Evolutionary conservation across 2,113 vertebrate species (phyloP).

Genomic region (Isichthys henryi): DNA sequence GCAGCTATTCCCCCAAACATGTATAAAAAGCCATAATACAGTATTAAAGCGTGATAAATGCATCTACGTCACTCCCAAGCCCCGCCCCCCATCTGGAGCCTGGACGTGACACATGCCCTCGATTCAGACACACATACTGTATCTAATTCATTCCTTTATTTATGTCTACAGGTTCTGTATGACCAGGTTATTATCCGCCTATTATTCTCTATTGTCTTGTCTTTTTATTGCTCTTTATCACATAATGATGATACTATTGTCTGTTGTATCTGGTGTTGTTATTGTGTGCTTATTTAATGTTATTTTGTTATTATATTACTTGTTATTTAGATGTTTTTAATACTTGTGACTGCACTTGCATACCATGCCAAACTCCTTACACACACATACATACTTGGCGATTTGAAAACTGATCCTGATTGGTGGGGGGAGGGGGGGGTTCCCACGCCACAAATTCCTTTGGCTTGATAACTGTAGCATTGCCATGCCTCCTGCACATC

Average conservation of each 20-base stretch:
- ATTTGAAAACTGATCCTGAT: not conserved
- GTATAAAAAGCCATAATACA: not conserved
- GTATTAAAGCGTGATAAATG: not conserved
- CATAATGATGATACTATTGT: slow-evolving; percentile 37
- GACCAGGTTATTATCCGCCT: not conserved
- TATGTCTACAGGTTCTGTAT: not conserved
- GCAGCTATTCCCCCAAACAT: not conserved
- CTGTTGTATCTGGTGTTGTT: not conserved
- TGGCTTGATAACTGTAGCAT: not conserved
- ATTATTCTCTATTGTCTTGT: slow-evolving; percentile 21
- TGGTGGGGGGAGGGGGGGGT: not conserved
- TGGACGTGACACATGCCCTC: not conserved
- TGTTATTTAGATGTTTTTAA: not conserved
- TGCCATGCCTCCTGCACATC: not conserved
- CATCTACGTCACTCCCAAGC: not conserved
- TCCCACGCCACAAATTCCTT: not conserved
- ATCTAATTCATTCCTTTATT: too few relatives aligned
- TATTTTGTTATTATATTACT: not conserved
- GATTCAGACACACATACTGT: too few relatives aligned
- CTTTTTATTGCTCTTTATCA: slow-evolving; percentile 29
- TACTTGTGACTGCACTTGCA: not conserved
- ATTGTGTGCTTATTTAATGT: not conserved
- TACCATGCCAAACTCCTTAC: not conserved
- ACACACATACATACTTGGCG: not conserved
- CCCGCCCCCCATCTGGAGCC: not conserved